Evolutionary conservation across 2,113 vertebrate genomes (phyloP).

Genomic region (Serilophus lunatus): DNA sequence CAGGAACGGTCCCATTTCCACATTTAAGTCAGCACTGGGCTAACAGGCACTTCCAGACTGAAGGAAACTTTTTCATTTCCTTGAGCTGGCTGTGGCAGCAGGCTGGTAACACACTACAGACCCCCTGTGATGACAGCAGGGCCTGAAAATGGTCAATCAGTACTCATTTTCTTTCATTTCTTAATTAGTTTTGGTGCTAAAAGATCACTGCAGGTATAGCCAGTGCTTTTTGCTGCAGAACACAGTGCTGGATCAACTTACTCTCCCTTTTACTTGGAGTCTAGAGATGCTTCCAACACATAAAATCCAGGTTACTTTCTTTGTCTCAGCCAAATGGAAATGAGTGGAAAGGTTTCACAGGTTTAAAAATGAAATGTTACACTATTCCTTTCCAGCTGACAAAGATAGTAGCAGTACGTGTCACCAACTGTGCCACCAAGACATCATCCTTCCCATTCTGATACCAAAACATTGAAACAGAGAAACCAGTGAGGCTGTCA

Average conservation of each 20-base stretch:
- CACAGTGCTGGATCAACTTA: not conserved
- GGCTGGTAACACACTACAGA: not conserved
- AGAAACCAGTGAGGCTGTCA: not conserved
- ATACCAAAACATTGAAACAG: not conserved
- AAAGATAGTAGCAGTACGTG: not conserved
- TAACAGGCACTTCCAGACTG: not conserved
- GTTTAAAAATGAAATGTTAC: conserved; percentile 2
- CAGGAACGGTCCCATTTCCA: not conserved
- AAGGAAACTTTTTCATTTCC: not conserved
- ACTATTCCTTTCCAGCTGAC: not conserved
- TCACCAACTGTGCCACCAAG: conserved; percentile 22
- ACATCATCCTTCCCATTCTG: not conserved
- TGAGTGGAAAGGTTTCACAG: conserved; percentile 1
- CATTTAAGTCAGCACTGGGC: not conserved
- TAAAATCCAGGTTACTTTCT: not conserved
- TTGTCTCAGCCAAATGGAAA: not conserved
- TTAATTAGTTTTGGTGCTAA: not conserved
- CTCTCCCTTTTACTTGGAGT: not conserved
- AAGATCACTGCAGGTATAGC: not conserved
- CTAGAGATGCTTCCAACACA: not conserved
- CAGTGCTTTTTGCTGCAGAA: not conserved
- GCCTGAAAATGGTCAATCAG: not conserved
- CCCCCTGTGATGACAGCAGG: not conserved
- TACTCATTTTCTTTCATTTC: not conserved
- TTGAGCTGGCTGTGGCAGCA: not conserved